These are phyloP conservation scores for Geotrypetes seraphini DNA, from an alignment of 2,797 vertebrate genomes.

Conservation along the genomic window DNA sequence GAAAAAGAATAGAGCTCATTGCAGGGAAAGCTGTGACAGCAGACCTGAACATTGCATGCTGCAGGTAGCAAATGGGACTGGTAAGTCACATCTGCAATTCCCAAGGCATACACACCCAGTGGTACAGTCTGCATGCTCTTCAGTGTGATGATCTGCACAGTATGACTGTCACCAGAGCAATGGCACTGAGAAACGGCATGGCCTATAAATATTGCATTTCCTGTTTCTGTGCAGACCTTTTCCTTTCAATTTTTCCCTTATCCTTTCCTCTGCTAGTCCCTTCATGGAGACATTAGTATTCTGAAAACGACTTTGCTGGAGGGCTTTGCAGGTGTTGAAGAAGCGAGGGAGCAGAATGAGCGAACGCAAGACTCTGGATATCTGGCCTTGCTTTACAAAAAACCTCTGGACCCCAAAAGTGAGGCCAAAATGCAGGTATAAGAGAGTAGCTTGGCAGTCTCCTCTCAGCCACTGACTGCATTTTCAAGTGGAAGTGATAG, in stretches of 20 bases:
- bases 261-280: constrained; percentile 60
- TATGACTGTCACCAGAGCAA: too few species aligned
- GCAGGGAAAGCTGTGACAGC: too few species aligned
- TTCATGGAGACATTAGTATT: constrained; percentile 80
- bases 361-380: constrained; percentile 68
- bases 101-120: too few species aligned
- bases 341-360: constrained; percentile 73
- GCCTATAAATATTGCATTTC: not conserved
- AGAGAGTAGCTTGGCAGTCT: too few species aligned
- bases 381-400: constrained; percentile 83
- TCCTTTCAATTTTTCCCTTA: not conserved
- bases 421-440: constrained; percentile 88
- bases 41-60: too few species aligned
- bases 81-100: too few species aligned
- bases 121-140: too few species aligned
- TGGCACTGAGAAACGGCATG: too few species aligned
- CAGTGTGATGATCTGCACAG: too few species aligned
- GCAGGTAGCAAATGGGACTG: too few species aligned
- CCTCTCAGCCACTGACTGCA: too few species aligned
- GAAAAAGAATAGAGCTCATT: not conserved
- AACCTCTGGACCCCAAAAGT: constrained; percentile 85
- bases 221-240: not conserved
- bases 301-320: constrained; percentile 86
- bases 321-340: constrained; percentile 82
- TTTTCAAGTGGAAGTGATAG: too few species aligned